These are phyloP conservation scores for Euura lappo DNA, from an alignment of 1,140 invertebrate species.

Conservation along the genomic window DNA sequence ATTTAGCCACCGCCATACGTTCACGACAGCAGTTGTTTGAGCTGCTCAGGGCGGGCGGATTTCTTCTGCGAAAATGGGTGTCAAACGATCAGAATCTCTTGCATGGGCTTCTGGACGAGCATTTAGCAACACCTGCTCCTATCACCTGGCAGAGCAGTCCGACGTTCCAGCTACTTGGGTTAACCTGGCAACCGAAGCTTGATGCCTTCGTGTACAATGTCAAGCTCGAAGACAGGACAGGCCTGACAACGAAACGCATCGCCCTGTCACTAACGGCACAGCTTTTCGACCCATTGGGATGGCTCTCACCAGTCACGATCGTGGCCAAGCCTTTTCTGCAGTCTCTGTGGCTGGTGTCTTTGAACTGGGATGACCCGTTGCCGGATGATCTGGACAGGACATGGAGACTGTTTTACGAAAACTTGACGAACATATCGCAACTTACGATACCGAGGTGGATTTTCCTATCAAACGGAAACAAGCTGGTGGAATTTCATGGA, in stretches of 20 bases:
- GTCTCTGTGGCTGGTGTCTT: slow-evolving; percentile 37
- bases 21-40: slow-evolving; percentile 20
- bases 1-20: slow-evolving; percentile 32
- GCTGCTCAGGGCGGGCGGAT: slow-evolving; percentile 22
- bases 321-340: slow-evolving; percentile 51
- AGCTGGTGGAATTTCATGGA: slow-evolving; percentile 12
- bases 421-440: slow-evolving; percentile 29
- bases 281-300: slow-evolving; percentile 47
- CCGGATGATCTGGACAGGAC: slow-evolving; percentile 22
- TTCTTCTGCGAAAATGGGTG: slow-evolving; percentile 32
- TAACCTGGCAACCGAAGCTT: not conserved
- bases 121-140: not conserved
- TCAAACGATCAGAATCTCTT: slow-evolving; percentile 25
- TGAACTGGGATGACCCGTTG: slow-evolving; percentile 46
- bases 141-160: not conserved
- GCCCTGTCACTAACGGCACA: slow-evolving; percentile 47
- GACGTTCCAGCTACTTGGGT: not conserved
- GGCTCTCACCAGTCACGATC: slow-evolving; percentile 44
- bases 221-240: not conserved
- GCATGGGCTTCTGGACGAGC: slow-evolving; percentile 12
- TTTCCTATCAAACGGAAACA: not conserved
- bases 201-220: not conserved
- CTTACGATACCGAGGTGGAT: slow-evolving; percentile 32
- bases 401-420: slow-evolving; percentile 31
- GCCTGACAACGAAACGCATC: slow-evolving; percentile 40